Evolutionary conservation across 2,797 vertebrate genomes (phyloP).

Genomic region (Leptoclinus maculatus): DNA sequence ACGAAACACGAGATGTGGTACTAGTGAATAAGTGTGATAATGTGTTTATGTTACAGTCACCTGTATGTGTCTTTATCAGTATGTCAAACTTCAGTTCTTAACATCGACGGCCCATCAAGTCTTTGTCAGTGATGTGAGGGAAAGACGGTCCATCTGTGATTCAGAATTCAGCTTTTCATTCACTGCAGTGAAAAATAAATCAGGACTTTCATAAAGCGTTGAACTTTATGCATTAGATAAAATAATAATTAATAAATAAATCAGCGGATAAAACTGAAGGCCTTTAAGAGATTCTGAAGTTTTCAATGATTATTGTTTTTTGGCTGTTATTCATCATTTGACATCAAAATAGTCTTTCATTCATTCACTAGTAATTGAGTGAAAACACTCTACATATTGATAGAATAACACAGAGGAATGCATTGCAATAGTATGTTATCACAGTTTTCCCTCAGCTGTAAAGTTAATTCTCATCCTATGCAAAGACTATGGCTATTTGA

Average conservation of each 20-base stretch:
- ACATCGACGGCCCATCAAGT: not conserved
- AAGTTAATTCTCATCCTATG: constrained; percentile 22
- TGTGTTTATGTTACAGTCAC: constrained; percentile 29
- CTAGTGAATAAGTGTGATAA: constrained; percentile 16
- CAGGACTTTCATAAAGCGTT: not conserved
- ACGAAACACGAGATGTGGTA: constrained; percentile 10
- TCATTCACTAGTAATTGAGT: constrained; percentile 27
- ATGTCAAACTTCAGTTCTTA: not conserved
- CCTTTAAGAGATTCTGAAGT: constrained; percentile 8
- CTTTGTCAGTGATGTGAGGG: not conserved
- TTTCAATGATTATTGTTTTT: not conserved
- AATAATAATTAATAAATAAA: constrained; percentile 37
- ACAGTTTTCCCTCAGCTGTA: constrained; percentile 50
- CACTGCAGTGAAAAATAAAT: constrained; percentile 24
- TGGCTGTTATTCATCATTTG: constrained; percentile 20
- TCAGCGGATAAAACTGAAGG: constrained; percentile 45
- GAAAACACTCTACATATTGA: constrained; percentile 15
- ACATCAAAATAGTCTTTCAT: constrained; percentile 35
- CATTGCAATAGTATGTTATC: constrained; percentile 39
- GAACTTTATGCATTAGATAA: constrained; percentile 2
- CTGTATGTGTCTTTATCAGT: not conserved
- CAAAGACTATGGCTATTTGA: constrained; percentile 48
- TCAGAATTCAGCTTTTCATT: constrained; percentile 3
- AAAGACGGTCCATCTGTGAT: not conserved
- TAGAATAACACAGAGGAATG: constrained; percentile 42